Base-by-base conservation (phyloP, 2,113 vertebrate genomes). In the Mastomys natalensis region DNA sequence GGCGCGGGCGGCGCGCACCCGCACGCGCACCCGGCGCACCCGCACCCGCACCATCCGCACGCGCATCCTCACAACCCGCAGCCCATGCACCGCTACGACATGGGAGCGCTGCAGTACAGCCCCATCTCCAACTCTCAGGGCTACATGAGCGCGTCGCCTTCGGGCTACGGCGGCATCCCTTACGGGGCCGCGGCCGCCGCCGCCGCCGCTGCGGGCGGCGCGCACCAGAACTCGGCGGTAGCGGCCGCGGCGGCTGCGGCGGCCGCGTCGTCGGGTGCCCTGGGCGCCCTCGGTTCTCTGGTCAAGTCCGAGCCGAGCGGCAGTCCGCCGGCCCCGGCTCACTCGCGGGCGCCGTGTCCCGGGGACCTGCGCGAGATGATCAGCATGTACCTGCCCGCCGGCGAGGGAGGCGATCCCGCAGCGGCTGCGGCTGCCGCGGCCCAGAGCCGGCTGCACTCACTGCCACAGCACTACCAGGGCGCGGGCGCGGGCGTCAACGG, bases 321-420 rank as follows among this genome's bases (percentile, higher is more conserved):
- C 96, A 99, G 99, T 98, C 99, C 99, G 48, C 99, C 99, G 51
- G 99, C 99, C 97, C 99, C 99, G 95, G 99, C 99, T 94, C 99
- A 99, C 98, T 99, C 99, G 95, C 99, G 99, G 98, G 99, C 99
- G 96, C 99, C 99, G 31, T 99, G 99, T 98, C 99, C 99, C 96
- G 99, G 99, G 99, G 99, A 99, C 99, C 99, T 99, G 98, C 98
- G 99, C 96, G 99, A 99, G 98, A 99, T 99, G 99, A 99, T 99
- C 98, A 99, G 99, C 98, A 99, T 99, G 99, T 99, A 99, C 99
- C 99, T 99, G 99, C 99, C 99, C 45, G 99, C 99, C 91, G 99
- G 99, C 93, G 99, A 99, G 98, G 99, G 99, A 68, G 99, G 99
- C 81, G 99, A 99, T 98, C 99, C 99, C 40, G 98, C 98, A 6